A percentile compares a stretch with the other conserved stretches of the same genome.
Conservation (phyloP, 2,113 vertebrate species). For the Zosterops borbonicus region DNA sequence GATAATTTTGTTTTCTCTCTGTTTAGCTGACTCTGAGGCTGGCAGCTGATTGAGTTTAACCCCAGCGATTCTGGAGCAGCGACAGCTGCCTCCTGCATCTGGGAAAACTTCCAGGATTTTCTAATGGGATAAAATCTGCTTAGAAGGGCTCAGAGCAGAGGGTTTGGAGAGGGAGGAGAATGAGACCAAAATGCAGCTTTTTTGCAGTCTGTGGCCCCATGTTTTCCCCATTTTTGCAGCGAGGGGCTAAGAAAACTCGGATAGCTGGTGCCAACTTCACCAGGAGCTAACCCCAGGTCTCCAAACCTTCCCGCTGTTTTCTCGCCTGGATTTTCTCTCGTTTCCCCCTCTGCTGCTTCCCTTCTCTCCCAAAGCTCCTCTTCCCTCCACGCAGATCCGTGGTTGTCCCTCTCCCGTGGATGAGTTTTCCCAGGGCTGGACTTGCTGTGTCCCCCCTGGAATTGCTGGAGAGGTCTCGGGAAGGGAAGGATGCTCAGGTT, state of each 20-base stretch:
- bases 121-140: neutral
- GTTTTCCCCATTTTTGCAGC: neutral
- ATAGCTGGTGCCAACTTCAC: neutral
- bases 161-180: too few relatives aligned
- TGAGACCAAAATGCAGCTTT: neutral
- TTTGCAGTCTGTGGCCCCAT: neutral
- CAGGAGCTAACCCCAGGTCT: neutral
- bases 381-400: neutral
- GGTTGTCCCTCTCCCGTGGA: neutral
- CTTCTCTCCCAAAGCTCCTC: conserved; percentile 8
- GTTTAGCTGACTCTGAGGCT: conserved; percentile 17
- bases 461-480: neutral
- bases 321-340: neutral
- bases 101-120: neutral
- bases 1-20: conserved; percentile 46
- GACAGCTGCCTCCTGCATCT: neutral
- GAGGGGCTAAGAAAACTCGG: neutral
- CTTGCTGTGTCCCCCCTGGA: neutral
- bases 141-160: neutral
- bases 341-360: conserved; percentile 15
- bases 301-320: neutral
- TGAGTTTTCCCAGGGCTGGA: neutral
- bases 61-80: neutral
- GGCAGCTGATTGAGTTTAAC: conserved; percentile 20
- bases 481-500: neutral